Evolutionary conservation across 2,113 vertebrate species (phyloP), one percentile per base, ranked within the genome.

Genomic region (Cynocephalus volans): DNA sequence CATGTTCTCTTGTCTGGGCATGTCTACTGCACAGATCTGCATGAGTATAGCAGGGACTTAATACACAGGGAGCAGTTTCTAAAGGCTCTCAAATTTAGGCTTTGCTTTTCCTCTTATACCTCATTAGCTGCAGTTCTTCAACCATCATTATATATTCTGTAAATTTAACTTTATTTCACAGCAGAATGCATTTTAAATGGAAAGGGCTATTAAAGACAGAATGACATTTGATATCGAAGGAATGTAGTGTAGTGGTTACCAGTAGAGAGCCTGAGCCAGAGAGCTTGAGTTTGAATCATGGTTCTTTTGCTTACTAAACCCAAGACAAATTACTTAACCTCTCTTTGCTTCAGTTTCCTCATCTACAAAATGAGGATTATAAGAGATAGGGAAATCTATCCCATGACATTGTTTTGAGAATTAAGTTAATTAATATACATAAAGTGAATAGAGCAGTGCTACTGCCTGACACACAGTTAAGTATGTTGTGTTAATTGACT

Each of bases 351-450:
- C 15, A 36, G n/a, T 88, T 77, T 91, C 15, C 14, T 95, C 52
- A 81, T 81, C 52, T 28, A 48, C 50, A 87, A 76, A 67, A 67
- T 95, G 41, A 90, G 36, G 28, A 65, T 72, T 77, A 50, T 69
- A 89, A 65, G 56, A 80, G 81, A 83, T 77, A 88, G 31, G 31
- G 83, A 69, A 77, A 28, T 80, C 82, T 95, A 73, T 60, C 4
- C 92, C 36, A 58, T 76, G 65, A 6, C 33, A 28, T 60, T 90
- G 13, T 75, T 82, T 7, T 36, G 7, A 85, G 64, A 23, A 45
- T 80, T 90, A 52, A 90, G 36, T 19, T 56, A 75, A 60, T 75
- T 87, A 52, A 23, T 76, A 45, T 36, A n/a, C 80, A 18, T 86
- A 76, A 73, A 88, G 58, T 86, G n/a, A 62, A 33, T 54, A 76